Evolutionary conservation across 2,888 invertebrate genomes (phyloP).

Genomic region (Dynastes maya): DNA sequence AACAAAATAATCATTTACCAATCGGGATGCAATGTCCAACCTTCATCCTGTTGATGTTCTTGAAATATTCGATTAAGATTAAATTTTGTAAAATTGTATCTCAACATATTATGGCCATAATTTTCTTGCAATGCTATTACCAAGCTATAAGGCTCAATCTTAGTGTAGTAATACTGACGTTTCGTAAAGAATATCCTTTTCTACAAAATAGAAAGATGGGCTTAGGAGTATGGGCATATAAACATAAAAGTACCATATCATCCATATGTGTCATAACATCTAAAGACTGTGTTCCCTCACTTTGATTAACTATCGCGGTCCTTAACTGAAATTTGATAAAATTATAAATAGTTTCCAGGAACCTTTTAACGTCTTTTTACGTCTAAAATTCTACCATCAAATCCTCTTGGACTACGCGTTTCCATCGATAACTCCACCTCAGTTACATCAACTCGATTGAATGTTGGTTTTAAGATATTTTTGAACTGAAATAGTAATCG

Average conservation of each 20-base stretch:
- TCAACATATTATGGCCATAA: slow-evolving; percentile 81
- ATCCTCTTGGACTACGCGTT: slow-evolving; percentile 81
- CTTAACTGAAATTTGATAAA: slow-evolving; percentile 67
- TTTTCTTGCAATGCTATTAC: slow-evolving; percentile 89
- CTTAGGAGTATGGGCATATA: background rate
- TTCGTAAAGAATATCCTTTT: slow-evolving; percentile 86
- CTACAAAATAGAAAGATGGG: slow-evolving; percentile 71
- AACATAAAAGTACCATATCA: slow-evolving; percentile 78
- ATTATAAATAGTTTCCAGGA: slow-evolving; percentile 28
- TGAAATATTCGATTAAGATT: slow-evolving; percentile 17
- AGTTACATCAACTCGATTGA: slow-evolving; percentile 95
- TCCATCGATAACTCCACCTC: slow-evolving; percentile 91
- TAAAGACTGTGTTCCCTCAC: slow-evolving; percentile 75
- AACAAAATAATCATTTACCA: slow-evolving; percentile 69
- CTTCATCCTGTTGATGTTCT: slow-evolving; percentile 65
- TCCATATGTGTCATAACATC: slow-evolving; percentile 89
- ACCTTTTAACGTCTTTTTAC: slow-evolving; percentile 56
- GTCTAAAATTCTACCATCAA: slow-evolving; percentile 74
- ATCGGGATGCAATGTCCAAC: slow-evolving; percentile 89
- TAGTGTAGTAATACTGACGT: slow-evolving; percentile 87
- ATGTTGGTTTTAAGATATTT: slow-evolving; percentile 93
- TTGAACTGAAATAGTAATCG: slow-evolving; percentile 73
- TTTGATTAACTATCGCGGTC: slow-evolving; percentile 69
- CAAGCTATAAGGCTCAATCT: slow-evolving; percentile 88
- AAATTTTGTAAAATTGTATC: slow-evolving; percentile 74